Base-by-base conservation (phyloP, 2,797 vertebrate species). In the Parambassis ranga region DNA sequence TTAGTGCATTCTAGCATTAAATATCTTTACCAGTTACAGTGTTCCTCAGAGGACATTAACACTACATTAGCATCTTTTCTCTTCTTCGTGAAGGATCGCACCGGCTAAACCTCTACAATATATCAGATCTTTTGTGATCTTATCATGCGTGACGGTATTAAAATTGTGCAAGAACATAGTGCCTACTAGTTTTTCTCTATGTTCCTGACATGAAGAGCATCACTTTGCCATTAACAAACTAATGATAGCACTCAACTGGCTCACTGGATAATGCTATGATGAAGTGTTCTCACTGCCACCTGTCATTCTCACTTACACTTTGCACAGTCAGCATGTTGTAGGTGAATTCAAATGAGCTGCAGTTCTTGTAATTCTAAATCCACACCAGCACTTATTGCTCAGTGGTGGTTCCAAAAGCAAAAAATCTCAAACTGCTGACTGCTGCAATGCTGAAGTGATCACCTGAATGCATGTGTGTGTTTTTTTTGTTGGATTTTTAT, bases 221-320 rank as follows among this genome's bases (percentile, higher is more conserved):
- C 79, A 89, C 77, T 90, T 80, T 90, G 81, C 86, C 79, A 91
- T 92, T 92, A 94, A 92, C 90, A 75, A 82, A 92, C 90, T 93
- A 92, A 92, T 90, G 82, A 89, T 82, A 82, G 82, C 87, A 87
- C 88, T 75, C 76, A 71, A 91, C 89, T 56, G 77, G 83, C 89
- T 89, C 86, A 87, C 88, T 79, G 83, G 83, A 88, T 87, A 82
- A 84, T 82, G 90, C 90, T 87, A 65, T 84, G 79, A 90, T 90
- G 83, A 89, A 87, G 79, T 65, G 81, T 82, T 81, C 80, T 90
- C 82, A 85, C 81, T 79, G 73, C 66, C 82, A 90, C 83, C 77
- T 85, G 87, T 81, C 84, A 86, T 89, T 87, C 85, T 88, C 88
- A 90, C 89, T 89, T 65, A 66, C 10, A 82, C 81, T 77, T 78